A percentile compares a stretch with the other conserved stretches of the same genome.
Evolutionary conservation across 2,888 invertebrate genomes (phyloP).

Genomic region (Macrophya annulata): DNA sequence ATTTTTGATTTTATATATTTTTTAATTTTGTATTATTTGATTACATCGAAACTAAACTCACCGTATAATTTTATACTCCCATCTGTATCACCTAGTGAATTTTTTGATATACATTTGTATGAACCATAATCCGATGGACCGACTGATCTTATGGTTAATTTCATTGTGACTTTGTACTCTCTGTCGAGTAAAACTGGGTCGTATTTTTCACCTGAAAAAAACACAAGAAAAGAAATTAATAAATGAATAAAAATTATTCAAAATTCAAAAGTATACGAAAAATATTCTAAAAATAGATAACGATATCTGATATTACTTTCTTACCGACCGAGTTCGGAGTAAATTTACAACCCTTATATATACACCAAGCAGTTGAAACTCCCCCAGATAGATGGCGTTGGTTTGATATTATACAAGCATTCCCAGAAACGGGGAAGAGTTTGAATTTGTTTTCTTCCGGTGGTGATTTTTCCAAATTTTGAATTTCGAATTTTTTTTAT

Average conservation of each 20-base stretch:
- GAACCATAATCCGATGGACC: conserved; percentile 84
- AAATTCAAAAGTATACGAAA: not conserved
- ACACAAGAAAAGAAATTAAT: conserved; percentile 33
- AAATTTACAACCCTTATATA: not conserved
- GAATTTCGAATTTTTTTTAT: too few species aligned
- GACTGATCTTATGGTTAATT: conserved; percentile 85
- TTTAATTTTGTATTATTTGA: not conserved
- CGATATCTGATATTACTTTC: not conserved
- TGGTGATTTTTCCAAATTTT: too few species aligned
- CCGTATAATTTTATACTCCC: conserved; percentile 88
- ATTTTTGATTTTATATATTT: not conserved
- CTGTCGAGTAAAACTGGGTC: conserved; percentile 84
- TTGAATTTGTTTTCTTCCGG: too few species aligned
- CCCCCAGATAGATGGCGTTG: conserved; percentile 34
- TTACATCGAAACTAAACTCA: conserved; percentile 82
- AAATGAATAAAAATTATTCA: not conserved
- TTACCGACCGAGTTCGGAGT: not conserved
- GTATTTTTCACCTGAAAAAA: conserved; percentile 80
- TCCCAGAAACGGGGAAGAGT: conserved; percentile 23
- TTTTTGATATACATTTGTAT: conserved; percentile 88
- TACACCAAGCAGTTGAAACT: conserved; percentile 10
- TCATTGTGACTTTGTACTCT: conserved; percentile 88
- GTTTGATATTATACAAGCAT: not conserved
- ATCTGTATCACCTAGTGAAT: conserved; percentile 88
- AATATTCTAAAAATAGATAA: not conserved